Conservation (phyloP, 2,113 vertebrate genomes). For the Phyllopteryx taeniolatus region DNA sequence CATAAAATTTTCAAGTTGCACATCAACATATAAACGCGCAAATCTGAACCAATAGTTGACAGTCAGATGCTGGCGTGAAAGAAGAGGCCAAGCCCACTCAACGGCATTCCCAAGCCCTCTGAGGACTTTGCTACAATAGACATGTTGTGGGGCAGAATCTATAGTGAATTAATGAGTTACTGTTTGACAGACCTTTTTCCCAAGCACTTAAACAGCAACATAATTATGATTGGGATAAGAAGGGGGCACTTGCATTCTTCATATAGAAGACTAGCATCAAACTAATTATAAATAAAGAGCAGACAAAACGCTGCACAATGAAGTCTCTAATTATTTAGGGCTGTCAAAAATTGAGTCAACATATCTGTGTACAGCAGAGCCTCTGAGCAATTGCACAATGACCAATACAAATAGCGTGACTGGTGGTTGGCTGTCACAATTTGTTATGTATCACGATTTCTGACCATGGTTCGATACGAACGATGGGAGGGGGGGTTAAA, state of each 20-base stretch:
- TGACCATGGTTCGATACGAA: too few relatives aligned
- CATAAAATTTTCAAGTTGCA: constrained; percentile 37
- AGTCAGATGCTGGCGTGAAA: constrained; percentile 53
- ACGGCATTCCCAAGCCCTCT: constrained; percentile 70
- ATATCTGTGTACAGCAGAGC: neutral
- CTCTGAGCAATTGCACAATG: neutral
- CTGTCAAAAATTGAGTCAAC: neutral
- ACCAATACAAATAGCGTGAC: neutral
- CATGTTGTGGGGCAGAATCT: constrained; percentile 64
- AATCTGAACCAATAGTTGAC: constrained; percentile 39
- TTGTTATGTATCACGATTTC: too few relatives aligned
- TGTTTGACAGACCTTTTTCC: constrained; percentile 60
- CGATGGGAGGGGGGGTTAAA: too few relatives aligned
- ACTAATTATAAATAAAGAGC: constrained; percentile 27
- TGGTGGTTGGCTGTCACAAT: too few relatives aligned
- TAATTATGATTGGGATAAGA: constrained; percentile 45
- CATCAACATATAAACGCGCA: constrained; percentile 27
- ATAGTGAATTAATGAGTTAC: constrained; percentile 74
- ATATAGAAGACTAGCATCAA: constrained; percentile 37
- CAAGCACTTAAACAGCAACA: constrained; percentile 59
- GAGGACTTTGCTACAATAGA: constrained; percentile 67
- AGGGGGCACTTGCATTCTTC: constrained; percentile 39
- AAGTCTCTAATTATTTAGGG: constrained; percentile 12
- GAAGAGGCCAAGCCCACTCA: constrained; percentile 61
- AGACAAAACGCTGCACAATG: constrained; percentile 1